Percentiles rank a stretch among this genome's conserved stretches.
phyloP scores from a whole-genome alignment of 2,797 vertebrate genomes.

The Vireo griseus region DNA sequence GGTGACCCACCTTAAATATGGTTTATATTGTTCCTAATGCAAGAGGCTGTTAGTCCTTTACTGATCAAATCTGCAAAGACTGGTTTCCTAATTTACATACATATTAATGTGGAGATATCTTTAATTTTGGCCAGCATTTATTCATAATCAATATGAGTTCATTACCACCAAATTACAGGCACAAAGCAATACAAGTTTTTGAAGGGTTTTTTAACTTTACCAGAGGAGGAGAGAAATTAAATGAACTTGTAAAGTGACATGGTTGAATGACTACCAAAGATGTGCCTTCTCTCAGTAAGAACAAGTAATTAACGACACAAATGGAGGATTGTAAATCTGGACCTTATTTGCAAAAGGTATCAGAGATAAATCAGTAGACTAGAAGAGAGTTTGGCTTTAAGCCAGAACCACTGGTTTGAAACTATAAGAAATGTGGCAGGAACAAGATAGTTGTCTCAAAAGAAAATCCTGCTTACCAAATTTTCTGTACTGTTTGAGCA shows the following conservation, averaged over 20 bases:
- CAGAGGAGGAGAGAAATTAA: neutral
- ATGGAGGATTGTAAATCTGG: neutral
- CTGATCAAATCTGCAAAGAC: neutral
- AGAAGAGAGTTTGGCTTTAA: neutral
- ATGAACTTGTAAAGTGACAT: neutral
- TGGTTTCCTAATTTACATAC: neutral
- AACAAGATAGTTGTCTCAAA: neutral
- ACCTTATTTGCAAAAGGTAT: neutral
- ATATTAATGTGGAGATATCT: neutral
- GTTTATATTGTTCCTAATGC: neutral
- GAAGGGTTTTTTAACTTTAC: neutral
- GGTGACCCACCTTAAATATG: neutral
- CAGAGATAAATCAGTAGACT: neutral
- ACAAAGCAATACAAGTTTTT: neutral
- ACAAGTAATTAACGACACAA: neutral
- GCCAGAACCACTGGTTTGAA: neutral
- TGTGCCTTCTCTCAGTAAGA: neutral
- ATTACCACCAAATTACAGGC: neutral
- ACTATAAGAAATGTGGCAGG: neutral
- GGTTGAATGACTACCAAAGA: neutral
- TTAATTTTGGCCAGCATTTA: neutral
- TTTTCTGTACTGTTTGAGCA: neutral
- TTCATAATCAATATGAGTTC: neutral
- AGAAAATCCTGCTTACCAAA: neutral
- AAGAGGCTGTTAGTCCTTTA: neutral